Conservation (phyloP, 2,797 vertebrate genomes). For the Picus viridis region DNA sequence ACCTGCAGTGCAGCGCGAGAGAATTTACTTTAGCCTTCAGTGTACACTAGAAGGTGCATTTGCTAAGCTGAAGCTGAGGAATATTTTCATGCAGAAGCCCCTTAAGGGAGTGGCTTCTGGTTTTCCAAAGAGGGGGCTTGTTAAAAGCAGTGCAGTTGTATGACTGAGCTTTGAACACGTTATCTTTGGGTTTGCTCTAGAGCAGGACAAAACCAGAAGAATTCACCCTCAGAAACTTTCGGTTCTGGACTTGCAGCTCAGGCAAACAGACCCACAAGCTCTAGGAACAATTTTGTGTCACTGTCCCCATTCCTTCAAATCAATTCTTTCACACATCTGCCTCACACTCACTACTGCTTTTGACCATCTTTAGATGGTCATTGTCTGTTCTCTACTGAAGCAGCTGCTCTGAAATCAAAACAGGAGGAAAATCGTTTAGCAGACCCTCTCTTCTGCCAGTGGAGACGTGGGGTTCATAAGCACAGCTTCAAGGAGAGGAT, state of each 20-base stretch:
- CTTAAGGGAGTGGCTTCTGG: neutral
- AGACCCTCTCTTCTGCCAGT: neutral
- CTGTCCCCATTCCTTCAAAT: conserved; percentile 6
- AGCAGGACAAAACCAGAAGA: neutral
- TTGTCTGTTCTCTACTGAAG: neutral
- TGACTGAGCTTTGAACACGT: neutral
- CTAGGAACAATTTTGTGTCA: neutral
- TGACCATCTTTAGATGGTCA: neutral
- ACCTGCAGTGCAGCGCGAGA: conserved; percentile 75
- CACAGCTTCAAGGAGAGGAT: neutral
- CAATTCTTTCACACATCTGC: neutral
- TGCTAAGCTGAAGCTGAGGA: neutral
- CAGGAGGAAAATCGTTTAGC: neutral
- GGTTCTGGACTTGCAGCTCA: neutral
- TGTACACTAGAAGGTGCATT: neutral
- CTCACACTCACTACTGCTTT: neutral
- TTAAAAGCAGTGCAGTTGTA: neutral
- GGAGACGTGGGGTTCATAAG: neutral
- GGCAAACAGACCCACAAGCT: neutral
- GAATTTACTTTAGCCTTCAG: neutral
- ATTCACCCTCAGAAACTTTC: neutral
- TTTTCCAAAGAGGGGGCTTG: neutral
- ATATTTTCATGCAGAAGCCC: neutral
- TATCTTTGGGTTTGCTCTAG: neutral
- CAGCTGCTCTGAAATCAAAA: conserved; percentile 14